Conservation (phyloP, 1,140 invertebrate species). For the Delia radicum region DNA sequence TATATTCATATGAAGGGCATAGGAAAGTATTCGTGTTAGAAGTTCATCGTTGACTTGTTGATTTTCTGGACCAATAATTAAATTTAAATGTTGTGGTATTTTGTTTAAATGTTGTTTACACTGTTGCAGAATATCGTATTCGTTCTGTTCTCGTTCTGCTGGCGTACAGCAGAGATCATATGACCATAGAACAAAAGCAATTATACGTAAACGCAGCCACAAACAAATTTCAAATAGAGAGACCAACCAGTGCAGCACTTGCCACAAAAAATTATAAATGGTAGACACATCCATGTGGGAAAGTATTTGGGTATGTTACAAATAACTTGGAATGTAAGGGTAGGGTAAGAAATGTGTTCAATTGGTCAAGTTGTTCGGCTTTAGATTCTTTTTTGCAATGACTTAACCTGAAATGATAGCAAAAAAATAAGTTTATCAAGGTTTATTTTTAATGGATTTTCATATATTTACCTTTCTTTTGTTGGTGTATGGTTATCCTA, state of each 20-base stretch:
- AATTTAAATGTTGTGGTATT: conserved; percentile 42
- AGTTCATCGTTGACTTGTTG: conserved; percentile 33
- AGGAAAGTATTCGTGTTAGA: conserved; percentile 39
- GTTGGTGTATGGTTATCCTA: background rate
- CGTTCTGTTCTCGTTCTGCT: conserved; percentile 35
- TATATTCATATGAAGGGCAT: conserved; percentile 39
- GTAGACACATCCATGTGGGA: conserved; percentile 7
- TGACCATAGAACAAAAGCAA: conserved; percentile 42
- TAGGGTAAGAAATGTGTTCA: background rate
- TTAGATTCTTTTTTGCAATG: background rate
- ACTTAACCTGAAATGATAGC: background rate
- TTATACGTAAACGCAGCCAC: conserved; percentile 33
- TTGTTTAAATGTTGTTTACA: conserved; percentile 42
- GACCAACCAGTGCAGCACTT: conserved; percentile 29
- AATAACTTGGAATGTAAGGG: too few relatives aligned
- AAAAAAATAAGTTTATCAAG: background rate
- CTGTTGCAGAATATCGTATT: conserved; percentile 31
- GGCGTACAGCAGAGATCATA: conserved; percentile 43
- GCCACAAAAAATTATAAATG: conserved; percentile 23
- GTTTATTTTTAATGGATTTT: too few relatives aligned
- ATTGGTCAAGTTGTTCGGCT: background rate
- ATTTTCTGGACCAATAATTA: conserved; percentile 40
- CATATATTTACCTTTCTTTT: background rate
- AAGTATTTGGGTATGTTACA: background rate
- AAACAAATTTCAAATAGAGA: conserved; percentile 33